Evolutionary conservation across 1,140 invertebrate species (phyloP).

Genomic region (Calliopsis andreniformis): DNA sequence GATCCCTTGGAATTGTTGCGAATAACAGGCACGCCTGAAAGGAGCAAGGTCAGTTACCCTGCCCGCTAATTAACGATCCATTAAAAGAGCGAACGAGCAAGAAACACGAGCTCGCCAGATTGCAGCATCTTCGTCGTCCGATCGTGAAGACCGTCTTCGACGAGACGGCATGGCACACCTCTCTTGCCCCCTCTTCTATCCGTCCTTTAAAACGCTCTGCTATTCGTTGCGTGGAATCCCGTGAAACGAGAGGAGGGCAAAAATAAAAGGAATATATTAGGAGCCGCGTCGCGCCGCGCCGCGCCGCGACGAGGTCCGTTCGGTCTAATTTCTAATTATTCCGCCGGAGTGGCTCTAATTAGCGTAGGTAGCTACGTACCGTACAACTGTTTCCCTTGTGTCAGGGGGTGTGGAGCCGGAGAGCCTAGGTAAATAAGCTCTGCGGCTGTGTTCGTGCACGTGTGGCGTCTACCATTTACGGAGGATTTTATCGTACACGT

Average conservation of each 20-base stretch:
- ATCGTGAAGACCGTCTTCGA: constrained; percentile 13
- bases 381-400: constrained; percentile 39
- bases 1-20: not conserved
- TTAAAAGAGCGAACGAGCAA: constrained; percentile 31
- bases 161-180: not conserved
- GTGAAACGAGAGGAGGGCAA: constrained; percentile 28
- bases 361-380: constrained; percentile 54
- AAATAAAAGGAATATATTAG: constrained; percentile 55
- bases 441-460: constrained; percentile 1
- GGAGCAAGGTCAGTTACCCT: not conserved
- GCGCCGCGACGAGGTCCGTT: constrained; percentile 39
- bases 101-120: constrained; percentile 22
- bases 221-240: constrained; percentile 41
- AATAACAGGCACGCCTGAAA: no score
- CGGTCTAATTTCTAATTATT: constrained; percentile 71
- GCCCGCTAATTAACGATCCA: constrained; percentile 34
- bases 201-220: constrained; percentile 12
- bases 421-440: constrained; percentile 50
- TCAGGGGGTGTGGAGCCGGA: constrained; percentile 9
- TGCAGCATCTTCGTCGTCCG: constrained; percentile 11
- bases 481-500: constrained; percentile 37
- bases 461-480: constrained; percentile 12
- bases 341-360: constrained; percentile 68
- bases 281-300: constrained; percentile 41
- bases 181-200: not conserved